Conservation (phyloP, 2,797 vertebrate species). For the Sternarchorhynchus goeldii region DNA sequence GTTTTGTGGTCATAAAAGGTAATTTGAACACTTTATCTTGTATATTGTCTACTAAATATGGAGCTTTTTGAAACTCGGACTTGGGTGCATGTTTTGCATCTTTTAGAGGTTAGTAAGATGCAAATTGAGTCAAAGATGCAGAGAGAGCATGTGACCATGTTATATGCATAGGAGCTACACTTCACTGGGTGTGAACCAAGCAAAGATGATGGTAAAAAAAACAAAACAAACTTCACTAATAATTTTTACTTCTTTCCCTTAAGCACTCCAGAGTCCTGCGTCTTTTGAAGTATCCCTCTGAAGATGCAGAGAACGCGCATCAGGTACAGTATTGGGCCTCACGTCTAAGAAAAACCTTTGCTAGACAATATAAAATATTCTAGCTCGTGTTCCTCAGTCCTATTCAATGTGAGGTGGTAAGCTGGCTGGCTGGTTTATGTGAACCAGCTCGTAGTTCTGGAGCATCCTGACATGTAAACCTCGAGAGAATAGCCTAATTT, state of each 20-base stretch:
- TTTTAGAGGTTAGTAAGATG: too few relatives aligned
- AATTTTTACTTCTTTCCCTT: slow-evolving; percentile 6
- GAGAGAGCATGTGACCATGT: too few relatives aligned
- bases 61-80: too few relatives aligned
- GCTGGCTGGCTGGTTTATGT: slow-evolving; percentile 12
- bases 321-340: slow-evolving; percentile 66
- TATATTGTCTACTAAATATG: too few relatives aligned
- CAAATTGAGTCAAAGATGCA: too few relatives aligned
- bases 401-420: not conserved
- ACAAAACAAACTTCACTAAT: not conserved
- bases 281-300: slow-evolving; percentile 88
- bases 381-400: not conserved
- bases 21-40: too few relatives aligned
- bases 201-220: too few relatives aligned
- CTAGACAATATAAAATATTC: not conserved
- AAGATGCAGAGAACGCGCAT: slow-evolving; percentile 76
- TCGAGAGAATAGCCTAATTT: not conserved
- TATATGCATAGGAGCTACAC: too few relatives aligned
- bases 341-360: not conserved
- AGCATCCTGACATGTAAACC: not conserved
- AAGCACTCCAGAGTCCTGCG: slow-evolving; percentile 92
- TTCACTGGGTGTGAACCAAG: too few relatives aligned
- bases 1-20: too few relatives aligned
- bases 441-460: not conserved
- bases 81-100: too few relatives aligned